Conservation (phyloP, 1,140 invertebrate genomes). For the Agrilus planipennis region DNA sequence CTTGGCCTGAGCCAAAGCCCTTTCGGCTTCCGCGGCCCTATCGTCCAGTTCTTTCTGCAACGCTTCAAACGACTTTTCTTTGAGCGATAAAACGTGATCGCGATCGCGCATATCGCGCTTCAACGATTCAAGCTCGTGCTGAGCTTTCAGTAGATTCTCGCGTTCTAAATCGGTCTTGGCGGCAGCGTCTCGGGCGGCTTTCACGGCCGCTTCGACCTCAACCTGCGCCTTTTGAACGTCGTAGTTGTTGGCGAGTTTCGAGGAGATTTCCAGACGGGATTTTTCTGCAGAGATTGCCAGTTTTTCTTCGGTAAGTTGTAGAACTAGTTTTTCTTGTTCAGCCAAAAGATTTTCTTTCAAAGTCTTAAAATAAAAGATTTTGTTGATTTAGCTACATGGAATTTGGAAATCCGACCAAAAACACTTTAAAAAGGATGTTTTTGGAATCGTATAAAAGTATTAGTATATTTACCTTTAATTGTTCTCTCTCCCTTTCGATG, state of each 20-base stretch:
- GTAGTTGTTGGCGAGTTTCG: slow-evolving; percentile 27
- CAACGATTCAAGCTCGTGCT: slow-evolving; percentile 33
- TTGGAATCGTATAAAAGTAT: not conserved
- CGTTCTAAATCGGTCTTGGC: slow-evolving; percentile 36
- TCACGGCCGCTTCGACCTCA: slow-evolving; percentile 38
- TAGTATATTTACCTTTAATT: slow-evolving; percentile 24
- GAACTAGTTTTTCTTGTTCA: slow-evolving; percentile 32
- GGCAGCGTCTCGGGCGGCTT: slow-evolving; percentile 37
- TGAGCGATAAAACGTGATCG: slow-evolving; percentile 30
- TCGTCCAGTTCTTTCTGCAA: slow-evolving; percentile 15
- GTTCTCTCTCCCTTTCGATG: slow-evolving; percentile 36
- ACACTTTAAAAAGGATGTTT: not conserved
- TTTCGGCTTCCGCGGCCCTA: slow-evolving; percentile 18
- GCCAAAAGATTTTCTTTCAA: slow-evolving; percentile 33
- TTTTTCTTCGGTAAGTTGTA: slow-evolving; percentile 37
- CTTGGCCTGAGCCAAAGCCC: slow-evolving; percentile 29
- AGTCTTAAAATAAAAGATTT: slow-evolving; percentile 21
- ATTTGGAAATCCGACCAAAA: not conserved
- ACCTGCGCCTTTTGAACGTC: slow-evolving; percentile 31
- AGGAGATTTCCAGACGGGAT: slow-evolving; percentile 33
- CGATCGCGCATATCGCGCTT: slow-evolving; percentile 33
- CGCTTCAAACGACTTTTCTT: slow-evolving; percentile 28
- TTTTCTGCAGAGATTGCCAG: slow-evolving; percentile 32
- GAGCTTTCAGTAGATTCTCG: slow-evolving; percentile 31
- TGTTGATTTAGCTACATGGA: slow-evolving; percentile 1